Evolutionary conservation across 2,888 invertebrate genomes (phyloP).

Genomic region (Erannis defoliaria): DNA sequence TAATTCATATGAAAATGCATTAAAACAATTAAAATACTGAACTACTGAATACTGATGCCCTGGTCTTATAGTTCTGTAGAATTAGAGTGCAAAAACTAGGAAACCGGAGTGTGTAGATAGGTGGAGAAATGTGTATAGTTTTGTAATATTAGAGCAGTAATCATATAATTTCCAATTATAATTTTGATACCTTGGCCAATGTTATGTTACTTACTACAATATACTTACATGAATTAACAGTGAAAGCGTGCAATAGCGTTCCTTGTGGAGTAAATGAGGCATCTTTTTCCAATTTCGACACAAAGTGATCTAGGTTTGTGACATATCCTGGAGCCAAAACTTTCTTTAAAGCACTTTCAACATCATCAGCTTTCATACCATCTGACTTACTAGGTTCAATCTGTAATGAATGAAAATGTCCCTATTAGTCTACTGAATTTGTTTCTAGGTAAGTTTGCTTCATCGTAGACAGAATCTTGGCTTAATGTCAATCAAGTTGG

Average conservation of each 20-base stretch:
- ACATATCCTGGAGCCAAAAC: slow-evolving; percentile 90
- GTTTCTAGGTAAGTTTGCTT: too few species aligned
- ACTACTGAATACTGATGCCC: too few species aligned
- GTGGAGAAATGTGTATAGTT: too few species aligned
- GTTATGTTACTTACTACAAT: not conserved
- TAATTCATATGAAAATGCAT: too few species aligned
- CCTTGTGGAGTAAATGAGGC: slow-evolving; percentile 92
- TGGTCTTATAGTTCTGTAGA: too few species aligned
- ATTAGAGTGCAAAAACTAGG: too few species aligned
- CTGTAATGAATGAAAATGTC: slow-evolving; percentile 53
- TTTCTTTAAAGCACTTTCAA: slow-evolving; percentile 89
- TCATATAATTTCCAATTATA: too few species aligned
- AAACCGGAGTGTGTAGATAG: too few species aligned
- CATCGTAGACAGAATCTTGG: too few species aligned
- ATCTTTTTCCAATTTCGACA: slow-evolving; percentile 89
- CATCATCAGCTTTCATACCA: slow-evolving; percentile 91
- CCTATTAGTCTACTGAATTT: not conserved
- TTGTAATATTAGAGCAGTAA: too few species aligned
- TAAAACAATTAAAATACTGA: too few species aligned
- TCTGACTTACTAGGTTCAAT: slow-evolving; percentile 86
- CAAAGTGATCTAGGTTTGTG: slow-evolving; percentile 91
- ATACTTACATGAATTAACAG: slow-evolving; percentile 74
- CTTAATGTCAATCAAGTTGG: too few species aligned
- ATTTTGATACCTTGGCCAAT: not conserved
- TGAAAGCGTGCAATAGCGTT: slow-evolving; percentile 88